These are phyloP conservation scores for Elaphurus davidianus DNA, from an alignment of 2,113 vertebrate genomes.

Conservation along the genomic window DNA sequence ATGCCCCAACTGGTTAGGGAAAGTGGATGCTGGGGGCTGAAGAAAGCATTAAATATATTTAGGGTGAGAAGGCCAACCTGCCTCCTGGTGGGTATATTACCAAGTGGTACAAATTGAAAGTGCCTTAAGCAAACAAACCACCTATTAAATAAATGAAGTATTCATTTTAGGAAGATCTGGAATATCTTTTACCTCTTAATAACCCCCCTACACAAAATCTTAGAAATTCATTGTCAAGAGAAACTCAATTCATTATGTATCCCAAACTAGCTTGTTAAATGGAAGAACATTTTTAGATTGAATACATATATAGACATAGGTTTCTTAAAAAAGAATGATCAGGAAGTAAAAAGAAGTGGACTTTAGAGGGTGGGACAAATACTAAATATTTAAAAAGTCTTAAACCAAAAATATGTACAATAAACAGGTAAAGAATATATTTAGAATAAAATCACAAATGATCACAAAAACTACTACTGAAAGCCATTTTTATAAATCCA, in stretches of 20 bases:
- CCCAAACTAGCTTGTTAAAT: neutral
- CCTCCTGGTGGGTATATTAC: slow-evolving; percentile 51
- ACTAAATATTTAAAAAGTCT: neutral
- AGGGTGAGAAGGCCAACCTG: slow-evolving; percentile 36
- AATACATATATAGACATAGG: neutral
- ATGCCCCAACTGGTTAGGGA: slow-evolving; percentile 34
- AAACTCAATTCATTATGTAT: slow-evolving; percentile 49
- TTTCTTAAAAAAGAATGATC: neutral
- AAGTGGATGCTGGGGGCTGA: slow-evolving; percentile 44
- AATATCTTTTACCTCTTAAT: slow-evolving; percentile 19
- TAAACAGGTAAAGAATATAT: neutral
- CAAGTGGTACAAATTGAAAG: slow-evolving; percentile 36
- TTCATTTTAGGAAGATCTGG: neutral
- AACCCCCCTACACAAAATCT: neutral
- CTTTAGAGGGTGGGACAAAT: neutral
- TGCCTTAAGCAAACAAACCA: slow-evolving; percentile 21
- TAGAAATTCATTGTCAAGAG: slow-evolving; percentile 52
- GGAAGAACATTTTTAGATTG: neutral
- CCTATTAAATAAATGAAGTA: slow-evolving; percentile 44
- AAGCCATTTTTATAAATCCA: neutral
- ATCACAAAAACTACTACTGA: neutral
- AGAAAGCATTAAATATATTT: slow-evolving; percentile 51
- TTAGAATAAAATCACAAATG: neutral
- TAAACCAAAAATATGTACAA: neutral
- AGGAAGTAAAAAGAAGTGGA: neutral